phyloP scores from a whole-genome alignment of 2,888 invertebrate species.

The Leistus spinibarbis region DNA sequence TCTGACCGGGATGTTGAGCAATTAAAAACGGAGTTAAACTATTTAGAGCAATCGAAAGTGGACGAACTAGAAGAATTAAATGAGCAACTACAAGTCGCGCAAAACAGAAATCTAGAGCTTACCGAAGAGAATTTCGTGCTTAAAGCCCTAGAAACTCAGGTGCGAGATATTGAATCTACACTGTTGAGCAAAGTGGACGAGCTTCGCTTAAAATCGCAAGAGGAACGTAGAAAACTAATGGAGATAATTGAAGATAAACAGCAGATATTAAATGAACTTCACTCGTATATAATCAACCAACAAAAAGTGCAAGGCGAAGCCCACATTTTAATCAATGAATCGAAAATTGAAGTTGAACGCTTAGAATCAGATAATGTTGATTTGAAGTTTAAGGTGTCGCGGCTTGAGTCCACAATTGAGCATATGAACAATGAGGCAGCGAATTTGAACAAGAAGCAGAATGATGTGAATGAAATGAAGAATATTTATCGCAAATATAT shows the following conservation, averaged over 20 bases:
- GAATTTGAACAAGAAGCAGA: constrained; percentile 39
- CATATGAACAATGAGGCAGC: constrained; percentile 19
- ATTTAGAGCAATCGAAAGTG: constrained; percentile 50
- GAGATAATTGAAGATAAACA: constrained; percentile 16
- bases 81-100: constrained; percentile 48
- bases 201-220: constrained; percentile 39
- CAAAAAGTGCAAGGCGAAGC: constrained; percentile 45
- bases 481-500: constrained; percentile 51
- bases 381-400: constrained; percentile 18
- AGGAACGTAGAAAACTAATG: constrained; percentile 11
- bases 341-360: constrained; percentile 43
- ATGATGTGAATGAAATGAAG: constrained; percentile 44
- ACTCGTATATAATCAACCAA: constrained; percentile 38
- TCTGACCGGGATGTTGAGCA: constrained; percentile 66
- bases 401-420: constrained; percentile 2
- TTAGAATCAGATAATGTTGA: constrained; percentile 37
- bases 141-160: constrained; percentile 46
- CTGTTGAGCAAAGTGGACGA: constrained; percentile 48
- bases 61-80: constrained; percentile 49
- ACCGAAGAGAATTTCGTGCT: constrained; percentile 51
- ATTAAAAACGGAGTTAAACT: constrained; percentile 56
- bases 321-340: constrained; percentile 42
- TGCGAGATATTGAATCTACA: constrained; percentile 46
- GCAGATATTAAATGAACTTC: constrained; percentile 16
- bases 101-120: constrained; percentile 49